Base-by-base conservation (phyloP, 2,797 vertebrate species). In the Phrynocephalus vlangalii region DNA sequence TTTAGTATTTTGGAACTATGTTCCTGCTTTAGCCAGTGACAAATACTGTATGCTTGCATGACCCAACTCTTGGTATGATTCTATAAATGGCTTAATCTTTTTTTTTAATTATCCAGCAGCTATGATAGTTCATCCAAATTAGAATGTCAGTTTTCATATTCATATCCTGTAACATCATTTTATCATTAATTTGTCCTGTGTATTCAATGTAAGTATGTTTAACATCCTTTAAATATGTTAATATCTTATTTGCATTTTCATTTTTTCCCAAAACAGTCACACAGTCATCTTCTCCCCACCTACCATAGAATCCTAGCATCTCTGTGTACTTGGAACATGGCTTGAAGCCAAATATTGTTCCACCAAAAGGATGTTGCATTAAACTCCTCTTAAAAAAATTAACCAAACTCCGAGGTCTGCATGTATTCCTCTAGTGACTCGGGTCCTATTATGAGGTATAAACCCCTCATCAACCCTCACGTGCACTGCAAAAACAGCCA, bases 91-190 rank as follows among this genome's bases (percentile, higher is more conserved):
- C 33, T 38, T 84, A 76, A 84, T 84, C 52, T 28, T 76, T 83
- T 44, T 77, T 77, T 38, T 33, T 83, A 63, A 63, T 63, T 71
- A 50, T 56, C 48, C 22, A 79, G 22, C 20, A 70, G n/a, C 48
- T 79, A 71, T 9, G 26, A 56, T 72, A 60, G 50, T 50, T 56
- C 24, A 86, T 44, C 48, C 22, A 72, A 56, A 86, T 79, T 28
- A 70, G n/a, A 86, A 28, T 78, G 28, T 60, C 22, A n/a, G 30
- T 30, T 44, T 86, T 86, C 67, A 79, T 86, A 72, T 80, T 86
- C 67, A 79, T 79, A 80, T 48, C 13, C 68, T 50, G 28, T 60
- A 86, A 60, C 78, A 81, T 79, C 24, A 81, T 86, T 30, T 73
- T 73, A 81, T 76, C 1, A 33, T 86, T 86, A 22, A 30, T 87